Base-by-base conservation (phyloP, 2,113 vertebrate species). In the Catharus bicknelli region DNA sequence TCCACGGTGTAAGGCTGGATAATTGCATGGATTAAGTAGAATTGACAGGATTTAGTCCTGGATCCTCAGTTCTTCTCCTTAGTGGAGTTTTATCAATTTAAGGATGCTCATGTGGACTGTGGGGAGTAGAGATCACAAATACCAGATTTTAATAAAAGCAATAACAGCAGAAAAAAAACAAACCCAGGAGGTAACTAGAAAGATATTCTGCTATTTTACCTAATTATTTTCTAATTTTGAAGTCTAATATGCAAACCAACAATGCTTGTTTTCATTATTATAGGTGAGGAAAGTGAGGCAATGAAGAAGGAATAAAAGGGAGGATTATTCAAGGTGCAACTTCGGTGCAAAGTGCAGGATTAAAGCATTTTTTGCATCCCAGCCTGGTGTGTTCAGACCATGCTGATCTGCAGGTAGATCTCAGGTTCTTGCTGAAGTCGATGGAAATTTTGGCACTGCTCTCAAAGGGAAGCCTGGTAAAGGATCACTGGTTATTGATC, bases 1-100 rank as follows among this genome's bases (percentile, higher is more conserved):
- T 8, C 59, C 30, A 0, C 0, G 2, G 2, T 15, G 40, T 32
- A 10, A 18, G 29, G 17, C 5, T 12, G 2, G 17, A 15, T 40
- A 50, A 55, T n/a, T 57, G 54, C 13, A 2, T 1, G 54, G 67
- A 32, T 79, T 57, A 27, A 45, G 13, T 0, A 73, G n/a, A 62
- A 90, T 29, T 62, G 66, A 40, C 23, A 61, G 38, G 42, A n/a
- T 61, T 77, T 66, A 54, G 8, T 74, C 43, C 34, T 63, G 26
- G 16, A 17, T 30, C 8, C 40, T 61, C 48, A 19, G 16, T 23
- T n/a, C 67, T 67, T 51, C 10, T 69, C 42, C 23, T 68, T 5
- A 6, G 5, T 6, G 23, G 63, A 42, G 50, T 58, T 86, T 83
- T 62, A 42, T 8, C 63, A n/a, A 0, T 3, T 34, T 22, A 16